Evolutionary conservation across 2,797 vertebrate genomes (phyloP), one percentile per base, ranked within the genome.

Genomic region (Falco cherrug): DNA sequence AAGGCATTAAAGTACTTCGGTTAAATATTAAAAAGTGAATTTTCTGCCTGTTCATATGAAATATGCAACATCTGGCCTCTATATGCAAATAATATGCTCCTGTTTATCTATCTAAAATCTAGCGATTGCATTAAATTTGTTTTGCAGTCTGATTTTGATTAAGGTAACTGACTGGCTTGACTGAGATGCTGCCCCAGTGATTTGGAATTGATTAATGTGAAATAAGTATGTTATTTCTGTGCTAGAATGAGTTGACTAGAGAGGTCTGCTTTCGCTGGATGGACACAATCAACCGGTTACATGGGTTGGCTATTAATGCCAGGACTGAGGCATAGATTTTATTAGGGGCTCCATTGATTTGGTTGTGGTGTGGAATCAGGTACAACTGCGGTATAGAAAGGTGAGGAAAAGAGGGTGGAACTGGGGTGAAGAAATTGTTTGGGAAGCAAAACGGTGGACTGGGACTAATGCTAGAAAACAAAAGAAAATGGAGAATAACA

Each of bases 251-350:
- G 45, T 29, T 91, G 87, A 78, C 45, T 60, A 53, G 48, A 83
- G 13, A 41, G 1, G 4, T 61, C 22, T 90, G 26, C 76, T 81
- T 77, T 84, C 0, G 1, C 19, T 53, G 43, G 54, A 61, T 1
- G 10, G n/a, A 35, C n/a, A 22, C 19, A 85, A 56, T 83, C 89
- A 71, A 10, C 9, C 73, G 9, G 37, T 73, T 87, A 61, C 59
- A 54, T 0, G 0, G 0, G 0, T n/a, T 86, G 74, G 28, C 26
- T 82, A 1, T 15, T 65, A 54, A 14, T 59, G 43, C 19, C 22
- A 26, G 22, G 22, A 75, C 61, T 86, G 33, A 43, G 86, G 50
- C 47, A 35, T 53, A 28, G 57, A 25, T 59, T 73, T 14, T 67
- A 14, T 50, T 43, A 80, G 47, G 1, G 7, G 9, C 31, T 68